phyloP scores from a whole-genome alignment of 1,140 invertebrate species.

The Tetraneura akinire region DNA sequence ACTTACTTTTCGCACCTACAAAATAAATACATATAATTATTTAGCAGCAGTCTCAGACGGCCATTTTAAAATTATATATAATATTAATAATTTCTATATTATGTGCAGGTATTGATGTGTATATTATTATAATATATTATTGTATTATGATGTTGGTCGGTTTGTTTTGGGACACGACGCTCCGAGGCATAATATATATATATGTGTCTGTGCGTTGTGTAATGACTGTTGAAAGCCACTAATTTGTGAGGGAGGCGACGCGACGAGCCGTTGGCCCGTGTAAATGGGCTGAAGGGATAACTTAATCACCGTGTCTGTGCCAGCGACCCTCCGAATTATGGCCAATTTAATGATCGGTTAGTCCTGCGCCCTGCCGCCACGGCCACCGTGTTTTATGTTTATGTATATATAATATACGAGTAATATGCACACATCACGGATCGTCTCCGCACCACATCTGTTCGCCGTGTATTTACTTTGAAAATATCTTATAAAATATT shows the following conservation, averaged over 20 bases:
- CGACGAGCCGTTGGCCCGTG: constrained; percentile 43
- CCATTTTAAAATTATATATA: constrained; percentile 14
- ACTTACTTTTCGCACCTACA: no score
- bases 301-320: constrained; percentile 38
- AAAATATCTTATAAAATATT: no score
- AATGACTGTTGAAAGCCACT: constrained; percentile 50
- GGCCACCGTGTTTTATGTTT: background rate
- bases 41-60: background rate
- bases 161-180: constrained; percentile 39
- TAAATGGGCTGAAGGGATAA: constrained; percentile 48
- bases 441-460: no score
- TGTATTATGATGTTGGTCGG: constrained; percentile 19
- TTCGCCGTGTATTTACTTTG: no score
- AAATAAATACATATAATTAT: no score
- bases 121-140: no score
- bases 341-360: constrained; percentile 50
- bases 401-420: no score
- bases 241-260: constrained; percentile 47
- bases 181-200: constrained; percentile 4
- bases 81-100: no score
- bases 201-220: background rate
- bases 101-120: background rate
- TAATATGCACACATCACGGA: no score
- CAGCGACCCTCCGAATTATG: constrained; percentile 43
- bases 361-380: background rate